A percentile compares a stretch with the other conserved stretches of the same genome.
Evolutionary conservation across 2,797 vertebrate species (phyloP).

Genomic region (Chaenodraco wilsoni): DNA sequence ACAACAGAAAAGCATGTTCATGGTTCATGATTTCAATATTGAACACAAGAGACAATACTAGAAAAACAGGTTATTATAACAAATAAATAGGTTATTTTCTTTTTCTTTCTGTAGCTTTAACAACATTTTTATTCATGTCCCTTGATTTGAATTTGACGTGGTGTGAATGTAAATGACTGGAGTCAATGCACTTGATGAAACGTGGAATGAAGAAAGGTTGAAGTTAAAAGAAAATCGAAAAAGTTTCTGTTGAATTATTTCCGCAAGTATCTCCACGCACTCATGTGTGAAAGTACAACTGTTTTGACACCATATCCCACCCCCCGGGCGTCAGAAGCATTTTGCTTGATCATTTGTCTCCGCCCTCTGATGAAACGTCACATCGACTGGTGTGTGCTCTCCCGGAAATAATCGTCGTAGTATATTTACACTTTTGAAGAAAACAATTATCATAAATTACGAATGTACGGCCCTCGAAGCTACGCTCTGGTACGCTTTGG

Average conservation of each 20-base stretch:
- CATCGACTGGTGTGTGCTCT: constrained; percentile 9
- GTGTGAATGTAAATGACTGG: neutral
- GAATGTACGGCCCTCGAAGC: constrained; percentile 41
- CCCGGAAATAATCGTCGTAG: constrained; percentile 60
- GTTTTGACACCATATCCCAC: constrained; percentile 39
- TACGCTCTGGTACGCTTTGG: constrained; percentile 47
- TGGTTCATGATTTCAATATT: neutral
- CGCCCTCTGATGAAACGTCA: constrained; percentile 51
- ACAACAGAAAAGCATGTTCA: neutral
- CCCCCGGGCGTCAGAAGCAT: constrained; percentile 6
- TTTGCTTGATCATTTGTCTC: constrained; percentile 29
- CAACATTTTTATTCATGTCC: neutral
- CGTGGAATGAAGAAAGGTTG: neutral
- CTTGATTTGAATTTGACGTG: neutral
- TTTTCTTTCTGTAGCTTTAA: neutral
- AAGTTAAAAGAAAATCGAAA: neutral
- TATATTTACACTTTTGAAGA: constrained; percentile 64
- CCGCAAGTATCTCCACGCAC: constrained; percentile 5
- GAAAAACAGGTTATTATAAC: neutral
- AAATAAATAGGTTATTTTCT: neutral
- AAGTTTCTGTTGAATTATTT: constrained; percentile 4
- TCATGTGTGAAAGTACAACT: constrained; percentile 50
- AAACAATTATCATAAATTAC: constrained; percentile 77
- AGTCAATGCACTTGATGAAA: neutral
- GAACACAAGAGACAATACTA: neutral